Evolutionary conservation across 2,888 invertebrate genomes (phyloP).

Genomic region (Andrena bicolor): DNA sequence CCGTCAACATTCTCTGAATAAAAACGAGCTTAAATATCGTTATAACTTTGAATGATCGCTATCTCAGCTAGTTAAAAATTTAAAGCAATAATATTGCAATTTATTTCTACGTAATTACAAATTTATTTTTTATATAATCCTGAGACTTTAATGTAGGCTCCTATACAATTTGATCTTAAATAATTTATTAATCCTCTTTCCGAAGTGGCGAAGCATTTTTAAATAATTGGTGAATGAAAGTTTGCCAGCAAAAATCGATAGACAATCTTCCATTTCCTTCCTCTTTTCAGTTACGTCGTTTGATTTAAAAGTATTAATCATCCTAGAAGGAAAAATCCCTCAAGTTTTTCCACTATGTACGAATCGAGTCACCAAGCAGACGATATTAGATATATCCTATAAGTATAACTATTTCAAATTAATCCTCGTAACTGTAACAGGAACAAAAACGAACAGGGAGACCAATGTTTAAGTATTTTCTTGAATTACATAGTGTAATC

Average conservation of each 20-base stretch:
- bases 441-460: constrained; percentile 1
- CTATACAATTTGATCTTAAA: too few species aligned
- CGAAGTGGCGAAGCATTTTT: background rate
- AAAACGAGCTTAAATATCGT: background rate
- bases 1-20: background rate
- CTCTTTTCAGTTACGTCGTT: background rate
- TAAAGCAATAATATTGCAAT: too few species aligned
- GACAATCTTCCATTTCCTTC: too few species aligned
- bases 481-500: background rate
- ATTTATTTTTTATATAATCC: too few species aligned
- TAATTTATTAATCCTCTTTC: background rate
- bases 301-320: background rate
- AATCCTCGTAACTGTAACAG: background rate
- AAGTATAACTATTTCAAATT: background rate
- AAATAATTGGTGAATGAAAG: background rate
- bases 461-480: background rate
- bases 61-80: too few species aligned
- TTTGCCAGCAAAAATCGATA: too few species aligned
- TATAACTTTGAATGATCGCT: background rate
- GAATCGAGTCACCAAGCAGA: too few species aligned
- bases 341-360: too few species aligned
- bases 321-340: too few species aligned
- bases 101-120: too few species aligned
- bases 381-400: too few species aligned
- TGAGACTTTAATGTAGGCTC: too few species aligned